Percentiles rank a stretch among this genome's conserved stretches.
phyloP scores from a whole-genome alignment of 2,888 invertebrate species.

The Rhamnusium bicolor region DNA sequence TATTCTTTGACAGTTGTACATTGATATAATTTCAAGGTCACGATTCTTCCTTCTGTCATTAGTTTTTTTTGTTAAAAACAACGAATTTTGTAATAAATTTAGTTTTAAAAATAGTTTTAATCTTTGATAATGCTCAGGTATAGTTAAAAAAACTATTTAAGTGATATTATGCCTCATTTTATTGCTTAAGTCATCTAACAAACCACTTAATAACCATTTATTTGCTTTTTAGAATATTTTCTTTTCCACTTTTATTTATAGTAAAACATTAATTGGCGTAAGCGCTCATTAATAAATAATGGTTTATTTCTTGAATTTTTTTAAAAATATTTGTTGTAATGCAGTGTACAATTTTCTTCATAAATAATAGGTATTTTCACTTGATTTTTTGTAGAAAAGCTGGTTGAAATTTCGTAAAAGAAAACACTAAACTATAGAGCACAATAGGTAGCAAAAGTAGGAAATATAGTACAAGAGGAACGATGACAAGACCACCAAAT shows the following conservation, averaged over 20 bases:
- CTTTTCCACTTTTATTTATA: neutral
- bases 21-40: slow-evolving; percentile 36
- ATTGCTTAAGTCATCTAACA: neutral
- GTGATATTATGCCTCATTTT: neutral
- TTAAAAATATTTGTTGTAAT: neutral
- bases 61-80: slow-evolving; percentile 33
- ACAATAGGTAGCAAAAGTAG: slow-evolving; percentile 64
- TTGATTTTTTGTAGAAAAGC: slow-evolving; percentile 47
- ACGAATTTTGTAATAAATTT: slow-evolving; percentile 38
- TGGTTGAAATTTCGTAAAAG: slow-evolving; percentile 53
- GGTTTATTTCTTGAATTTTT: neutral
- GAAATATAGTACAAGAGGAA: slow-evolving; percentile 64
- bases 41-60: slow-evolving; percentile 20
- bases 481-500: slow-evolving; percentile 81
- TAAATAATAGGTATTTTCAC: too few species aligned
- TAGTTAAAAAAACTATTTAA: neutral
- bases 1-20: slow-evolving; percentile 19
- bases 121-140: slow-evolving; percentile 34
- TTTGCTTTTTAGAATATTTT: neutral
- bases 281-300: neutral
- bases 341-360: neutral
- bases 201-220: neutral
- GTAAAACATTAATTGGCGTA: neutral
- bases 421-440: slow-evolving; percentile 46
- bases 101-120: slow-evolving; percentile 12